phyloP scores from a whole-genome alignment of 2,888 invertebrate species.

The Tipula vernalis region DNA sequence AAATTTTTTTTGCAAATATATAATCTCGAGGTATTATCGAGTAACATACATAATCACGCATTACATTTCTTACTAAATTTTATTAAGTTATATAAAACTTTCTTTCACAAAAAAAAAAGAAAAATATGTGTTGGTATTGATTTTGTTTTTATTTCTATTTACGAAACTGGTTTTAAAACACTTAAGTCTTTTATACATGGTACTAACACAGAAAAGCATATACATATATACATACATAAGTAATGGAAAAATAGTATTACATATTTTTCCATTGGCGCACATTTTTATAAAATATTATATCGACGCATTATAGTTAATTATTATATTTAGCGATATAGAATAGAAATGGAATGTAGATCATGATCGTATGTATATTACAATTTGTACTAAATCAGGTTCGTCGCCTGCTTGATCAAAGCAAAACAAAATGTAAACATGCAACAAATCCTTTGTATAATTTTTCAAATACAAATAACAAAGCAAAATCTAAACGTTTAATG shows the following conservation, averaged over 20 bases:
- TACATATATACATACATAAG: background rate
- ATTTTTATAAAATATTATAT: background rate
- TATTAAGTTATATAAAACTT: background rate
- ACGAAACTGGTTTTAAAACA: background rate
- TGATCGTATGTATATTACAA: background rate
- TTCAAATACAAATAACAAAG: background rate
- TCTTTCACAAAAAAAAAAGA: background rate
- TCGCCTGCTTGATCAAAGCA: background rate
- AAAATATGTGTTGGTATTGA: background rate
- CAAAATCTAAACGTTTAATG: background rate
- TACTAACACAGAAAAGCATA: background rate
- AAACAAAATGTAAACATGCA: background rate
- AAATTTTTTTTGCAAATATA: background rate
- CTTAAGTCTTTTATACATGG: background rate
- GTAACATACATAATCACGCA: background rate
- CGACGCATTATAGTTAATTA: background rate
- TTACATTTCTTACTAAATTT: background rate
- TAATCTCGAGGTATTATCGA: background rate
- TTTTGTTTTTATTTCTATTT: background rate
- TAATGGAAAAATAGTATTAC: background rate
- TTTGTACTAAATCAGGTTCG: background rate
- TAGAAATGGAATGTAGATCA: background rate
- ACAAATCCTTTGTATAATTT: background rate
- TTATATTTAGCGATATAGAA: no score
- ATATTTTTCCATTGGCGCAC: background rate